Percentiles rank a stretch among this genome's conserved stretches.
Evolutionary conservation across 2,888 invertebrate species (phyloP).

Genomic region (Coenonympha arcania): DNA sequence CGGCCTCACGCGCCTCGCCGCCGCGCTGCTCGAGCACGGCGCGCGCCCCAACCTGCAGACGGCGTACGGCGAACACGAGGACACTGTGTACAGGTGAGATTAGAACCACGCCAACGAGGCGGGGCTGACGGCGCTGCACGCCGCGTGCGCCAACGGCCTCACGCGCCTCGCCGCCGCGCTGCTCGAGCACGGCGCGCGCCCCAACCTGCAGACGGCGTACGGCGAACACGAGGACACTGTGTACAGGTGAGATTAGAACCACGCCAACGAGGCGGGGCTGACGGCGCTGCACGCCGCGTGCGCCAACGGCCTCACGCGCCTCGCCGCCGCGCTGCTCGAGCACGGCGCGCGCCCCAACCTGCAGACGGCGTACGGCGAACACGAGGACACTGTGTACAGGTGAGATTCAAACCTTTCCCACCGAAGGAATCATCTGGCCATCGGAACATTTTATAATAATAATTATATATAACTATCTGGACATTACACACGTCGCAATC

Average conservation of each 20-base stretch:
- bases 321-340: slow-evolving; percentile 81
- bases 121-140: slow-evolving; percentile 85
- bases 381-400: slow-evolving; percentile 68
- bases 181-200: slow-evolving; percentile 80
- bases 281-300: slow-evolving; percentile 87
- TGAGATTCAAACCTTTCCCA: too few species aligned
- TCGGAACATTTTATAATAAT: too few species aligned
- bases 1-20: slow-evolving; percentile 79
- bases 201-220: slow-evolving; percentile 81
- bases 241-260: slow-evolving; percentile 76
- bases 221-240: slow-evolving; percentile 67
- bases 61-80: slow-evolving; percentile 64
- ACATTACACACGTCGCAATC: too few species aligned
- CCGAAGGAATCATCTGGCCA: too few species aligned
- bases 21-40: slow-evolving; percentile 79
- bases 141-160: slow-evolving; percentile 82
- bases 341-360: slow-evolving; percentile 83
- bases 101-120: slow-evolving; percentile 82
- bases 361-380: slow-evolving; percentile 76
- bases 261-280: slow-evolving; percentile 83
- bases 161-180: slow-evolving; percentile 79
- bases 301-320: slow-evolving; percentile 77
- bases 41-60: slow-evolving; percentile 85
- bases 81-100: slow-evolving; percentile 68
- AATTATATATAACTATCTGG: too few species aligned